Evolutionary conservation across 1,140 invertebrate genomes (phyloP), one percentile per base, ranked within the genome.

Genomic region (Geopemphigus sp.): DNA sequence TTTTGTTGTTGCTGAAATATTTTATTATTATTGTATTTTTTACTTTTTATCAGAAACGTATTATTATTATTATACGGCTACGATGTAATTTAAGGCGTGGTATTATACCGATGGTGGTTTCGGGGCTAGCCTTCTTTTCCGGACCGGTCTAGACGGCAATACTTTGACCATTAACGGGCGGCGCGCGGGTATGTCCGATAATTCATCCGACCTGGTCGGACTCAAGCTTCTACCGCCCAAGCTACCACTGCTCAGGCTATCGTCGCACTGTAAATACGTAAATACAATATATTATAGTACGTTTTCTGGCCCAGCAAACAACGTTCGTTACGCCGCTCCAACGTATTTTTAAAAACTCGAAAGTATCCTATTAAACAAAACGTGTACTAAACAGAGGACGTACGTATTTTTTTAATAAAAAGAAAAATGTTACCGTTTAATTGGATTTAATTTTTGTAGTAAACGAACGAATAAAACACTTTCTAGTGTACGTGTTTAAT

Each of bases 101-200:
- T 57, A 8, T 11, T 14, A n/a, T 73, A 72, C 26, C 78, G 82
- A 26, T 64, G 89, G 89, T 0, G 89, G 89, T 83, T 89, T 90
- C 5, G 89, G 89, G 0, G 89, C 89, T 0, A 88, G 89, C 73
- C 89, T 84, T n/a, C 89, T 83, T 82, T 90, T 90, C 22, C 89
- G 84, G 26, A 86, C 84, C 0, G 87, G 87, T 14, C 86, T 83
- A 82, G 85, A 85, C 73, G 87, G 86, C 2, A 87, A 83, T 11
- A 86, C 85, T 59, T 61, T 73, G 26, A 73, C 54, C 70, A 73
- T 81, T n/a, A 83, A 80, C 85, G 84, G 84, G 85, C 84, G 72
- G 15, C 74, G 85, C 78, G 32, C 32, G 32, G 85, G 87, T 83
- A 85, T 85, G 32, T 83, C 83, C n/a, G 85, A 85, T 14, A 70